Evolutionary conservation across 2,797 vertebrate genomes (phyloP).

Genomic region (Epinephelus awoara): DNA sequence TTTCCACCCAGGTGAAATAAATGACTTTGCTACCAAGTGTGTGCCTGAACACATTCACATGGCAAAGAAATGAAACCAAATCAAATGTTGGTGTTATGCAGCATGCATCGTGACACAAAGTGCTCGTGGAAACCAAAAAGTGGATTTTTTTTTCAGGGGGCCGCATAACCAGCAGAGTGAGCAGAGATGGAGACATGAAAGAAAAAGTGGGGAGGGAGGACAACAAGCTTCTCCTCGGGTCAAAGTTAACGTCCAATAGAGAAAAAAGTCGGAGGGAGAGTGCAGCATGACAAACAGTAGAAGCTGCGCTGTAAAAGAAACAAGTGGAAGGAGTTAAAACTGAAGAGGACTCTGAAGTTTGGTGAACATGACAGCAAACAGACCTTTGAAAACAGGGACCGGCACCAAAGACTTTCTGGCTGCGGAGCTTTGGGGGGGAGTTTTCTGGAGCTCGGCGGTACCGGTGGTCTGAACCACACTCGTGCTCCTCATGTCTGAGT

Average conservation of each 20-base stretch:
- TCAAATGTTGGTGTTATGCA: conserved; percentile 48
- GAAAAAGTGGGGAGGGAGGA: conserved; percentile 65
- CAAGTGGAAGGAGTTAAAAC: conserved; percentile 77
- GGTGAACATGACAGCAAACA: conserved; percentile 77
- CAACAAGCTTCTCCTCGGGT: conserved; percentile 75
- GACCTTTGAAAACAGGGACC: conserved; percentile 84
- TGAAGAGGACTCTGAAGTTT: conserved; percentile 73
- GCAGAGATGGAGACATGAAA: conserved; percentile 67
- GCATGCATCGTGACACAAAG: conserved; percentile 69
- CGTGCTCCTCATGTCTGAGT: conserved; percentile 49
- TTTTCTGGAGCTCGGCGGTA: conserved; percentile 65
- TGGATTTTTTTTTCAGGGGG: conserved; percentile 39
- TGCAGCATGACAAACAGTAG: conserved; percentile 71
- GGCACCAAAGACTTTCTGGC: conserved; percentile 85
- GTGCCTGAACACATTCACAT: conserved; percentile 36
- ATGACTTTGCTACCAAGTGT: conserved; percentile 27
- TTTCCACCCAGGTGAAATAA: conserved; percentile 6
- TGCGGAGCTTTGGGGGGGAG: conserved; percentile 68
- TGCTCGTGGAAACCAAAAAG: conserved; percentile 46
- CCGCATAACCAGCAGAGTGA: conserved; percentile 72
- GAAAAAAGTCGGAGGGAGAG: conserved; percentile 63
- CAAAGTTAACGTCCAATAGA: conserved; percentile 53
- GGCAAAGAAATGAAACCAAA: conserved; percentile 29
- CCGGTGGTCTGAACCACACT: conserved; percentile 56
- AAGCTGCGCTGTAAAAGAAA: conserved; percentile 79